Evolutionary conservation across 2,113 vertebrate genomes (phyloP), one percentile per base, ranked within the genome.

Genomic region (Urocitellus parryii): DNA sequence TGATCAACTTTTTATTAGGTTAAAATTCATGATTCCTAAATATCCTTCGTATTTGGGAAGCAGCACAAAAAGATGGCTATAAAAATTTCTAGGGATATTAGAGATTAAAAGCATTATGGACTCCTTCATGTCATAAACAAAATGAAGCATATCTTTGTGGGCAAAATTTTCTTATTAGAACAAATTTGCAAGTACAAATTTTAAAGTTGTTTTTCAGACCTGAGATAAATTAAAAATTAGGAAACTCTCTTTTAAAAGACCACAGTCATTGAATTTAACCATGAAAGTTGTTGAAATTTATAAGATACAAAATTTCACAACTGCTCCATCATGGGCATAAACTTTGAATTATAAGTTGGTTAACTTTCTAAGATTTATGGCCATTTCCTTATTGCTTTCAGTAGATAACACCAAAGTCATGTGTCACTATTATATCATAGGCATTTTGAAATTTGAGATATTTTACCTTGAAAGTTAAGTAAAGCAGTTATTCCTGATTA

Each of bases 391-490:
- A 45, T 8, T 90, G 5, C 16, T 92, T 92, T 96, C 25, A 51
- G 18, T 8, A 72, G 27, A 72, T 67, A 92, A 67, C 11, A n/a
- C n/a, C n/a, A n/a, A n/a, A n/a, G n/a, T n/a, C n/a, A n/a, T n/a
- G n/a, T n/a, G n/a, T n/a, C n/a, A n/a, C n/a, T n/a, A n/a, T n/a
- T n/a, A n/a, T 12, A 34, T 76, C 42, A 68, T 74, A 32, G 13
- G 9, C 22, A 42, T 77, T 84, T 84, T 85, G 25, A 68, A 68
- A 90, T 80, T 82, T 83, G 45, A 88, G 27, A 92, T 10, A 39
- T 85, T 42, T 92, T 79, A 77, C 48, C 84, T 95, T 86, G 56
- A 95, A 95, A 79, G 10, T 73, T 76, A 97, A 94, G 67, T 68
- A 86, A 93, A 82, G 8, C 10, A 80, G 58, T 84, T 56, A 56